These are phyloP conservation scores for Vimba vimba DNA, from an alignment of 2,113 vertebrate species.

Conservation along the genomic window DNA sequence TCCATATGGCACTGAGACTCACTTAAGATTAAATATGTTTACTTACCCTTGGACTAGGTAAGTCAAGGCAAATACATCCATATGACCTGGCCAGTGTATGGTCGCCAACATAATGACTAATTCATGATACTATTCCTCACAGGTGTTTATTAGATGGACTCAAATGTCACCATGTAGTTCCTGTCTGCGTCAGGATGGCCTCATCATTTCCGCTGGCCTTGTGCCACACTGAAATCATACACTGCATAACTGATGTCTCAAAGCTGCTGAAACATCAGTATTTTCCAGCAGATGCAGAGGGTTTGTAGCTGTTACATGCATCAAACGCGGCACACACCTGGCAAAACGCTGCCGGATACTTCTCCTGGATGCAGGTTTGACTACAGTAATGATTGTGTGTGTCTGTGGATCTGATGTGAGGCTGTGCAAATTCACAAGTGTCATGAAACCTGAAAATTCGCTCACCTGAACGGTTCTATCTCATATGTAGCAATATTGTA, in stretches of 20 bases:
- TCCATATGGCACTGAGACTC: slow-evolving; percentile 40
- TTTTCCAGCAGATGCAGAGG: slow-evolving; percentile 68
- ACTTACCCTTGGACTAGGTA: slow-evolving; percentile 27
- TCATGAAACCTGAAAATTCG: slow-evolving; percentile 37
- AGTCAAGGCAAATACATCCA: not conserved
- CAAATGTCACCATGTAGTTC: not conserved
- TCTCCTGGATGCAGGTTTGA: slow-evolving; percentile 53
- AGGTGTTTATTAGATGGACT: slow-evolving; percentile 35
- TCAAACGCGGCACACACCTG: slow-evolving; percentile 65
- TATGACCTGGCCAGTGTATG: not conserved
- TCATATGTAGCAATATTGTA: not conserved
- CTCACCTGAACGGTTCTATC: not conserved
- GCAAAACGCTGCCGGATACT: slow-evolving; percentile 57
- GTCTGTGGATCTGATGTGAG: slow-evolving; percentile 29
- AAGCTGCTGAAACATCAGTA: slow-evolving; percentile 66
- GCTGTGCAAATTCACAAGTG: slow-evolving; percentile 40
- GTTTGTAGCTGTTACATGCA: slow-evolving; percentile 61
- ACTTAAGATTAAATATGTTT: slow-evolving; percentile 41
- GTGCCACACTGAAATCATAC: slow-evolving; percentile 65
- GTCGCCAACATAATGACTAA: not conserved
- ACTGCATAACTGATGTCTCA: slow-evolving; percentile 70
- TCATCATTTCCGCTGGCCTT: slow-evolving; percentile 15
- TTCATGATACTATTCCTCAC: slow-evolving; percentile 25
- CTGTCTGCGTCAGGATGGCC: slow-evolving; percentile 23
- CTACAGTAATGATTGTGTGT: slow-evolving; percentile 2